phyloP scores from a whole-genome alignment of 1,140 invertebrate genomes.

The Chironomus striatipennis region DNA sequence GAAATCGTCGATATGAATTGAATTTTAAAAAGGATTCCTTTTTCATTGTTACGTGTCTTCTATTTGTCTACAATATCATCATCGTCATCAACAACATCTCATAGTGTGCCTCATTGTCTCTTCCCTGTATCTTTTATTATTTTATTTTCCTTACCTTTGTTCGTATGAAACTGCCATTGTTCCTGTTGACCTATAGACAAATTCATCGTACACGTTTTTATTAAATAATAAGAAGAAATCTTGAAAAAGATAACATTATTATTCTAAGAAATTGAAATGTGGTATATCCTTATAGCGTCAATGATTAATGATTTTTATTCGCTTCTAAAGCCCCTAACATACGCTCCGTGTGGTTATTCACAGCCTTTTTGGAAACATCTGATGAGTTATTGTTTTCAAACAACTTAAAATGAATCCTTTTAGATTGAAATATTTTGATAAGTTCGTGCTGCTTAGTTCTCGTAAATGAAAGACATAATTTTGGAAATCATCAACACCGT shows the following conservation, averaged over 20 bases:
- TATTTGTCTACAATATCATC: not conserved
- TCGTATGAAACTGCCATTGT: too few species aligned
- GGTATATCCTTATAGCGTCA: not conserved
- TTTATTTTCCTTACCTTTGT: too few species aligned
- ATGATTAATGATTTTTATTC: not conserved
- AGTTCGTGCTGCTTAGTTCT: not conserved
- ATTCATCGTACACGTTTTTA: too few species aligned
- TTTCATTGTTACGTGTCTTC: too few species aligned
- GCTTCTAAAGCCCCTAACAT: not conserved
- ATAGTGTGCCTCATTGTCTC: not conserved
- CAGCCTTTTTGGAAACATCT: not conserved
- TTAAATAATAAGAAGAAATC: too few species aligned
- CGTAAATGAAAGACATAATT: not conserved
- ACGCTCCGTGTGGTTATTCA: not conserved
- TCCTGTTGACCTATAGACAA: too few species aligned
- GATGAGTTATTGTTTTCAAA: not conserved
- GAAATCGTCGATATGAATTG: too few species aligned
- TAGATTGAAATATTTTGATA: not conserved
- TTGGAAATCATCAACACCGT: too few species aligned
- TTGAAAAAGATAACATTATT: not conserved
- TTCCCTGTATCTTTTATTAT: not conserved
- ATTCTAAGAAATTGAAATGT: slow-evolving; percentile 14
- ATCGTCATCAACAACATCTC: not conserved
- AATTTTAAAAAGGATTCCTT: too few species aligned
- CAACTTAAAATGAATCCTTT: not conserved